Conservation (phyloP, 2,797 vertebrate species). For the Cuniculus paca region DNA sequence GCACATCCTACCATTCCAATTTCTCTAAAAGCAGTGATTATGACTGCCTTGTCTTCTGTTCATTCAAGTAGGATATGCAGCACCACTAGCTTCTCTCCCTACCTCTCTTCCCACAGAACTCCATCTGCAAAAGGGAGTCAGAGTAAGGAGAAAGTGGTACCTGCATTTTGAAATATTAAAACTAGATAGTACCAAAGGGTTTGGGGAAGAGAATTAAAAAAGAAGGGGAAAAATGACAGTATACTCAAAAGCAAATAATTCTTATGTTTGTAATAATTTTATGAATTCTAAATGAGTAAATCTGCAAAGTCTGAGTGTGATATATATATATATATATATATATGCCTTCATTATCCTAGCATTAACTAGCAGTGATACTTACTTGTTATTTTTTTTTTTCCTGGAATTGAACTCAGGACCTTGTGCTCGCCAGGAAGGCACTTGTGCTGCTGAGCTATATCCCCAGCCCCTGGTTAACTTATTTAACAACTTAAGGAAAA, state of each 20-base stretch:
- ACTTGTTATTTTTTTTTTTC: background rate
- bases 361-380: background rate
- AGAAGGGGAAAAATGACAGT: background rate
- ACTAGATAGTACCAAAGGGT: background rate
- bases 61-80: background rate
- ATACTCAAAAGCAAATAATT: background rate
- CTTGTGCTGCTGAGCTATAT: too few relatives aligned
- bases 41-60: background rate
- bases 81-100: background rate
- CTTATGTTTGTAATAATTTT: background rate
- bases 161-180: background rate
- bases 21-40: background rate
- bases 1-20: background rate
- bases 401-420: too few relatives aligned
- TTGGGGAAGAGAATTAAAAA: slow-evolving; percentile 9
- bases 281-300: background rate
- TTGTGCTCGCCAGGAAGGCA: too few relatives aligned
- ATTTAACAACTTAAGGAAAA: background rate
- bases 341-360: background rate
- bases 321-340: background rate
- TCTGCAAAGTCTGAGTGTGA: background rate
- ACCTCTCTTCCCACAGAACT: background rate
- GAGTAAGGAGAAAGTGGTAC: background rate
- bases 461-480: background rate
- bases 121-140: background rate